Conservation (phyloP, 2,888 invertebrate genomes). For the Apotomis betuletana region DNA sequence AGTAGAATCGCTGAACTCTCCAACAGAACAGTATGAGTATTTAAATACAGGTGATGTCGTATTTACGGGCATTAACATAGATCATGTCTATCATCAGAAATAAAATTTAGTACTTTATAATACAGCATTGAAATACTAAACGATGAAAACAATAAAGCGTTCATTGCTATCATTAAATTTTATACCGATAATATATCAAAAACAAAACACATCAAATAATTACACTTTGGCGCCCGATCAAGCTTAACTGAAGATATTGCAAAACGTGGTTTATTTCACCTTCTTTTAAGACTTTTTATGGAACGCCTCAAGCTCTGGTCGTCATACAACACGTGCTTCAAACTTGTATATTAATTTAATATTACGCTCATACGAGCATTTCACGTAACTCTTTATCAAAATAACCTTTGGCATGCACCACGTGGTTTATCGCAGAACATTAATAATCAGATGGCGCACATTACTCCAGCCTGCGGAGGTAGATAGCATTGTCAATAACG, state of each 20-base stretch:
- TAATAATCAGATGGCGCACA: conserved; percentile 38
- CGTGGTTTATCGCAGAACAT: conserved; percentile 41
- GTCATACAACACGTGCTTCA: not conserved
- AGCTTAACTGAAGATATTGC: not conserved
- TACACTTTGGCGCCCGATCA: not conserved
- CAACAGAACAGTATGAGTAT: too few relatives aligned
- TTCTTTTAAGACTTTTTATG: conserved; percentile 3
- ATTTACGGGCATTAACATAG: not conserved
- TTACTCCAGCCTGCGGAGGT: conserved; percentile 36
- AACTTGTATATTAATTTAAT: conserved; percentile 29
- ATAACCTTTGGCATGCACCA: conserved; percentile 39
- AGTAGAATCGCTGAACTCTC: too few relatives aligned
- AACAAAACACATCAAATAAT: conserved; percentile 1
- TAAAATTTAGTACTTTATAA: too few relatives aligned
- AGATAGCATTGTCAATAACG: conserved; percentile 38
- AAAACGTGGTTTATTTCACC: conserved; percentile 1
- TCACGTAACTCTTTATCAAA: conserved; percentile 37
- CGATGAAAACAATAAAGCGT: too few relatives aligned
- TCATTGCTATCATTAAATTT: conserved; percentile 26
- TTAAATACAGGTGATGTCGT: too few relatives aligned
- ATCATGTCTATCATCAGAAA: not conserved
- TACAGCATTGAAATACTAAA: too few relatives aligned
- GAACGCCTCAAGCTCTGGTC: not conserved
- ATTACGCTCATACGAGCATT: conserved; percentile 31
- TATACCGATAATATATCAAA: conserved; percentile 16